A percentile compares a stretch with the other conserved stretches of the same genome.
Evolutionary conservation across 2,888 invertebrate genomes (phyloP).

Genomic region (Shargacucullia verbasci): DNA sequence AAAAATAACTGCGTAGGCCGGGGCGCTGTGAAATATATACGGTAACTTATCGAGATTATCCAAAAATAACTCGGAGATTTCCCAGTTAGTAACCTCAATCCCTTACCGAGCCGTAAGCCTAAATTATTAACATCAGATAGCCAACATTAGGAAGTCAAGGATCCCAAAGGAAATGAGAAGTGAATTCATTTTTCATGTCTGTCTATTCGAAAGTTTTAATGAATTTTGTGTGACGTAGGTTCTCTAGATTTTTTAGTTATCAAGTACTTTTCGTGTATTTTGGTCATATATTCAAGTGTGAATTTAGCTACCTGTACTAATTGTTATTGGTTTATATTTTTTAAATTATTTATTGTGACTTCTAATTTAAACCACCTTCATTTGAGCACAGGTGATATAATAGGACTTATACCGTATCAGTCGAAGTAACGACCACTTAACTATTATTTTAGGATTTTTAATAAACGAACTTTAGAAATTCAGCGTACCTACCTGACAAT

Average conservation of each 20-base stretch:
- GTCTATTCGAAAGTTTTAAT: slow-evolving; percentile 76
- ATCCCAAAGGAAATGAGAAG: slow-evolving; percentile 62
- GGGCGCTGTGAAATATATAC: slow-evolving; percentile 6
- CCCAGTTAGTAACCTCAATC: slow-evolving; percentile 31
- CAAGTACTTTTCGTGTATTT: slow-evolving; percentile 6
- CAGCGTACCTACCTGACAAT: too few relatives aligned
- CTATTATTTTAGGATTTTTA: too few relatives aligned
- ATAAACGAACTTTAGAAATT: too few relatives aligned
- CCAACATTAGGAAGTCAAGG: slow-evolving; percentile 37
- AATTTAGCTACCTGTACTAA: not conserved
- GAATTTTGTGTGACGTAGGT: slow-evolving; percentile 61
- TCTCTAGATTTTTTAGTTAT: slow-evolving; percentile 60
- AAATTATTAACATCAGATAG: slow-evolving; percentile 66
- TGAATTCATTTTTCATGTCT: slow-evolving; percentile 78
- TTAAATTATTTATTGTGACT: too few relatives aligned
- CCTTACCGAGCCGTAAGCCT: slow-evolving; percentile 35
- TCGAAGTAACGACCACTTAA: too few relatives aligned
- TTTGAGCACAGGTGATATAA: too few relatives aligned
- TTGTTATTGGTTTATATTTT: not conserved
- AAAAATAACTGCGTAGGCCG: not conserved
- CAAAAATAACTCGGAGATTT: slow-evolving; percentile 41
- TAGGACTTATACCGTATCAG: too few relatives aligned
- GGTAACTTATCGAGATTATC: slow-evolving; percentile 7
- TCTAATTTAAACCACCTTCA: too few relatives aligned
- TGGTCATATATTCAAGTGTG: not conserved